Evolutionary conservation across 2,888 invertebrate species (phyloP), one percentile per base, ranked within the genome.

Genomic region (Netelia fuscicornis): DNA sequence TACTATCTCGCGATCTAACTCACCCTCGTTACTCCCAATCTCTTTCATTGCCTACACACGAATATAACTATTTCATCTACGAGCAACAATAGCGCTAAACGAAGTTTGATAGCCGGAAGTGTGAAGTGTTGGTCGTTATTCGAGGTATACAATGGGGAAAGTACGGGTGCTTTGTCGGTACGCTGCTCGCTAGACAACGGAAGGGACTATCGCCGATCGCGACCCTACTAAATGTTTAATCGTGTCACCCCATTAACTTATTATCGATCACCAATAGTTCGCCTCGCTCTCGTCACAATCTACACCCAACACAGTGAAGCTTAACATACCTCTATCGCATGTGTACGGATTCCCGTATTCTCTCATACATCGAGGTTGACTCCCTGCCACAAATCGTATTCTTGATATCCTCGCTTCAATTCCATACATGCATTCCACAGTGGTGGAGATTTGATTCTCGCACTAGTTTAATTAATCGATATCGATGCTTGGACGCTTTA

Each of bases 211-310:
- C 67, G 64, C 20, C 48, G 48, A 68, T 78, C 68, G 68, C 56
- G 62, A 83, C 62, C 67, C 64, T 67, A 85, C 81, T 86, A 83
- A 86, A 86, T 83, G 84, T 85, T 87, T 85, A 44, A 88, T 86
- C 87, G 81, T 86, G 83, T 83, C 85, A 83, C 71, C 85, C 87
- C 87, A 86, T 89, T 90, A 90, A 87, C 87, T 89, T 83, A 87
- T 87, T 90, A 90, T 90, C 88, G 89, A 90, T 90, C 86, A 88
- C 77, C 70, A 82, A 83, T 82, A 81, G 67, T 80, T 72, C 84
- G 75, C 75, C 78, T 82, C 86, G 83, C 52, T 79, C 30, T 81
- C 78, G 71, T 23, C 60, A 8, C 42, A 20, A n/a, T 60, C 42
- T 48, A 11, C 37, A 48, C 13, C 17, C 25, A 11, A 52, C 68